Base-by-base conservation (phyloP, 2,888 invertebrate species). In the Scaptomyza tumidula region DNA sequence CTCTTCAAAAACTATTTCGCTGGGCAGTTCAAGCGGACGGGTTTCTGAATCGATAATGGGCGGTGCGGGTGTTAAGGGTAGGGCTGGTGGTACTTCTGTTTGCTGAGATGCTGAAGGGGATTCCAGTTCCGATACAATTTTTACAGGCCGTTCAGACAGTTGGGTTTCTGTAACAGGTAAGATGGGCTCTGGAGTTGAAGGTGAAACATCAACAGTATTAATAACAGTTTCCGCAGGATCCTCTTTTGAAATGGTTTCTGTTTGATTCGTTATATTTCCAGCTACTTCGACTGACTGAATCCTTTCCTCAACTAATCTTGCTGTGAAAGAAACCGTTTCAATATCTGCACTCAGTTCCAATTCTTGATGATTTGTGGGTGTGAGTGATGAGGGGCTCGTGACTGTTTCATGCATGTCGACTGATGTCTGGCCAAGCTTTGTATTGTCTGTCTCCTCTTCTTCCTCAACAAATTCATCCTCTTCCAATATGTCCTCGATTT, bases 401-500 rank as follows among this genome's bases (percentile, higher is more conserved):
- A 72, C 54, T 76, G 72, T 77, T 54, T 62, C 72, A 65, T 58
- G 71, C 7, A 45, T 35, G 37, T 43, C 46, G 55, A 24, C 24
- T 49, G 41, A 10, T 16, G 16, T 56, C 13, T 50, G 54, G 13
- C 29, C 16, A 24, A 19, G 35, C 19, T 9, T 41, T 39, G 19
- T 50, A 13, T 44, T 13, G 9, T 48, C n/a, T 58, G 14, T 35
- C 35, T n/a, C 56, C n/a, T 24, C 29, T 6, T 60, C 71, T 14
- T 69, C 66, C 3, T 71, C 75, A 14, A 78, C 79, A 31, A 43
- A 58, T 37, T 80, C 78, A 5, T 71, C 70, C 52, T 80, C 82
- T 54, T 81, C 83, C 31, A 75, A 70, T 13, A 85, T 77, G 29
- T 79, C 82, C 27, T 90, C 88, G 24, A 81, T 86, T 54, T 86